Evolutionary conservation across 2,888 invertebrate species (phyloP).

Genomic region (Drosophila aldrichi): DNA sequence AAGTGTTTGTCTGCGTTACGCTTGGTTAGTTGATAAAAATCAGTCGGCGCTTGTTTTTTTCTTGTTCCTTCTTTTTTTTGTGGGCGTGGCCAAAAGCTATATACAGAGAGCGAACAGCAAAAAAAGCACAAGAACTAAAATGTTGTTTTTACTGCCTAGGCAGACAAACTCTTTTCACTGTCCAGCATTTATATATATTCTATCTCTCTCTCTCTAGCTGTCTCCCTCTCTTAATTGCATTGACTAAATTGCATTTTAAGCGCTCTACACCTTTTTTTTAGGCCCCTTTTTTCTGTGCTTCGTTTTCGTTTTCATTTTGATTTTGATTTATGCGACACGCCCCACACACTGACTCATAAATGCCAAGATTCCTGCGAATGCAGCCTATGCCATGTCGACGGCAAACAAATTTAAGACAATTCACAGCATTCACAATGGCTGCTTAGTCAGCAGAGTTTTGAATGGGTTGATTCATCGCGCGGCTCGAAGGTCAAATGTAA

Average conservation of each 20-base stretch:
- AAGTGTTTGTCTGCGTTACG: conserved; percentile 83
- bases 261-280: conserved; percentile 27
- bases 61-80: conserved; percentile 23
- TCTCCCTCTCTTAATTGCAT: conserved; percentile 63
- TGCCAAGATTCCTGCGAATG: conserved; percentile 15
- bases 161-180: neutral
- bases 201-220: neutral
- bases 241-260: conserved; percentile 75
- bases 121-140: conserved; percentile 4
- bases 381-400: conserved; percentile 3
- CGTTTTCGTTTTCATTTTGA: conserved; percentile 46
- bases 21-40: conserved; percentile 84
- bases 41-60: conserved; percentile 63
- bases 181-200: too few relatives aligned
- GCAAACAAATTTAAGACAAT: conserved; percentile 3
- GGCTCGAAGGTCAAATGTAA: neutral
- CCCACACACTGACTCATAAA: conserved; percentile 31
- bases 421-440: neutral
- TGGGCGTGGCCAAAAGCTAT: conserved; percentile 24
- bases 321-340: conserved; percentile 48
- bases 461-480: neutral
- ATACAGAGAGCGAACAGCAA: neutral
- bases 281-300: neutral
- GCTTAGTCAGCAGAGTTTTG: neutral
- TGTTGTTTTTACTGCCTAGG: neutral